A percentile compares a stretch with the other conserved stretches of the same genome.
These are phyloP conservation scores for Pholis gunnellus DNA, from an alignment of 2,113 vertebrate species.

Conservation along the genomic window DNA sequence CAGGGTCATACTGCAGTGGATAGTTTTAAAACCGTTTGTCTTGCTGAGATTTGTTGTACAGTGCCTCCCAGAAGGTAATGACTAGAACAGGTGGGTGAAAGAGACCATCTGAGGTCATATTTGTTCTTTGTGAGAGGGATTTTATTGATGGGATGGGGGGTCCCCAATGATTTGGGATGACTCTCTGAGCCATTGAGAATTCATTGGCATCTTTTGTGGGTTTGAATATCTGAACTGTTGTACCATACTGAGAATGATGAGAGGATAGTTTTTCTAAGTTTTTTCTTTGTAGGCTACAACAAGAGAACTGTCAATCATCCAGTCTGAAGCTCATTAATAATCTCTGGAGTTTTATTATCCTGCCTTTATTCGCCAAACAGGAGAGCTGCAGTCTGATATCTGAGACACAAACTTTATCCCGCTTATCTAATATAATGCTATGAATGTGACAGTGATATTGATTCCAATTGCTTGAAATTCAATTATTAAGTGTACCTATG, in stretches of 20 bases:
- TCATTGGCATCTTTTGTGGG: background rate
- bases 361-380: too few relatives aligned
- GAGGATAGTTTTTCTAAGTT: background rate
- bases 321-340: background rate
- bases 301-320: background rate
- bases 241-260: background rate
- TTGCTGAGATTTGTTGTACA: background rate
- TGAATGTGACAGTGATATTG: background rate
- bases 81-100: background rate
- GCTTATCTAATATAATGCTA: background rate
- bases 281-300: background rate
- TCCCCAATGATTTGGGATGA: background rate
- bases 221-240: background rate
- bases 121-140: background rate
- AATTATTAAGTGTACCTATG: background rate
- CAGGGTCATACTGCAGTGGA: background rate
- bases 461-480: slow-evolving; percentile 16
- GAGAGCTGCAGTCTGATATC: background rate
- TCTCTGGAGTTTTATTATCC: background rate
- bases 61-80: background rate
- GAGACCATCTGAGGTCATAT: background rate
- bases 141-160: background rate
- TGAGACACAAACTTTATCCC: background rate
- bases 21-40: background rate
- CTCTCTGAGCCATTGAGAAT: background rate